phyloP scores from a whole-genome alignment of 1,140 invertebrate genomes.

The Euura saliciscinereae region DNA sequence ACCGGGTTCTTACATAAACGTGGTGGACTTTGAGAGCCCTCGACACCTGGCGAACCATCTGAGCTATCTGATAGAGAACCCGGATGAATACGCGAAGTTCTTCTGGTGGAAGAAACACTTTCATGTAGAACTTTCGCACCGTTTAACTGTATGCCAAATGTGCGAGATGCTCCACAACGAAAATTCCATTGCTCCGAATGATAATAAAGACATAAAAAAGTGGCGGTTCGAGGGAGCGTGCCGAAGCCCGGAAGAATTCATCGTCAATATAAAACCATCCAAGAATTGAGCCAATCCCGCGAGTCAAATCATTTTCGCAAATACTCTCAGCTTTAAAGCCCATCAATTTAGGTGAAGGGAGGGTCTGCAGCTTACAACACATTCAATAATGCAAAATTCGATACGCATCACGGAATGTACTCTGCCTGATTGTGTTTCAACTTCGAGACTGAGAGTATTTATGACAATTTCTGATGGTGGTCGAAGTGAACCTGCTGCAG shows the following conservation, averaged over 20 bases:
- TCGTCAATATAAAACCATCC: neutral
- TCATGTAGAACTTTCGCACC: neutral
- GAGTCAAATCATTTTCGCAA: neutral
- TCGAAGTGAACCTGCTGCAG: no score
- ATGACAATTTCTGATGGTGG: no score
- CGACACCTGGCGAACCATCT: constrained; percentile 46
- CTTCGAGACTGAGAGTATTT: no score
- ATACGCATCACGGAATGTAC: no score
- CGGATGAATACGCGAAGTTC: neutral
- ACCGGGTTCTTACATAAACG: constrained; percentile 51
- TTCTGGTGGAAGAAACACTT: neutral
- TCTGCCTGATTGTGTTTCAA: no score
- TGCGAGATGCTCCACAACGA: neutral
- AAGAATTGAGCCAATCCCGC: neutral
- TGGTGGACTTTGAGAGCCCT: constrained; percentile 38
- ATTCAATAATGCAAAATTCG: no score
- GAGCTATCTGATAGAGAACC: neutral
- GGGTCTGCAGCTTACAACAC: no score
- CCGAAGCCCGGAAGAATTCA: neutral
- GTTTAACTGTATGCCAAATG: neutral
- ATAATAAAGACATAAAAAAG: neutral
- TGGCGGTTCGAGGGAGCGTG: neutral
- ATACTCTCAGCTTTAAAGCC: neutral
- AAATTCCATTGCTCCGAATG: neutral
- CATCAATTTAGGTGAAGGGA: neutral